phyloP scores from a whole-genome alignment of 2,113 vertebrate genomes.

The Peromyscus maniculatus region DNA sequence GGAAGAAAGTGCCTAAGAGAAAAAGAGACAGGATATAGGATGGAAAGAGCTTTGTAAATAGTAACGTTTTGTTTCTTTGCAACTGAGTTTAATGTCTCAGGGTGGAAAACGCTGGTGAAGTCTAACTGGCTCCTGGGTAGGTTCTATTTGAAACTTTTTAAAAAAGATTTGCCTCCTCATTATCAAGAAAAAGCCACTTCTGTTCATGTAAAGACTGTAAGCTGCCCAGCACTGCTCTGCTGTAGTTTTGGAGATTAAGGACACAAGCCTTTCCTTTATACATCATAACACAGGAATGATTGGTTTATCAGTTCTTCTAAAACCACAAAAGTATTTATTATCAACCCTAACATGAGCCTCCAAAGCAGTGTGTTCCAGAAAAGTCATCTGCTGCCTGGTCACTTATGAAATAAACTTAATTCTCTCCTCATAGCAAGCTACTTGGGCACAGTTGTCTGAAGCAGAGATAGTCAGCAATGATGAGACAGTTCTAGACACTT shows the following conservation, averaged over 20 bases:
- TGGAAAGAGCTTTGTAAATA: conserved; percentile 68
- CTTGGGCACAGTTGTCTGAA: background rate
- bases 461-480: conserved; percentile 24
- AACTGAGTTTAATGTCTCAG: conserved; percentile 42
- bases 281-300: background rate
- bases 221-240: background rate
- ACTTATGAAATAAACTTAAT: conserved; percentile 22
- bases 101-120: conserved; percentile 13
- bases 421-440: background rate
- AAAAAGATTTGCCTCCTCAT: background rate
- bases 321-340: conserved; percentile 20
- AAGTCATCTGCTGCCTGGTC: background rate
- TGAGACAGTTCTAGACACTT: conserved; percentile 57
- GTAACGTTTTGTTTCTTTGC: conserved; percentile 47
- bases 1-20: background rate
- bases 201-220: background rate
- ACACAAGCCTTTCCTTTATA: conserved; percentile 38
- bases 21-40: conserved; percentile 37
- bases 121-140: background rate
- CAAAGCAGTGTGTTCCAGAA: conserved; percentile 7
- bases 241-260: conserved; percentile 20
- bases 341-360: conserved; percentile 17
- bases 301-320: conserved; percentile 6
- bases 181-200: conserved; percentile 18
- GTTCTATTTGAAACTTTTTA: conserved; percentile 16